Conservation (phyloP, 2,113 vertebrate species). For the Noturus placidus region DNA sequence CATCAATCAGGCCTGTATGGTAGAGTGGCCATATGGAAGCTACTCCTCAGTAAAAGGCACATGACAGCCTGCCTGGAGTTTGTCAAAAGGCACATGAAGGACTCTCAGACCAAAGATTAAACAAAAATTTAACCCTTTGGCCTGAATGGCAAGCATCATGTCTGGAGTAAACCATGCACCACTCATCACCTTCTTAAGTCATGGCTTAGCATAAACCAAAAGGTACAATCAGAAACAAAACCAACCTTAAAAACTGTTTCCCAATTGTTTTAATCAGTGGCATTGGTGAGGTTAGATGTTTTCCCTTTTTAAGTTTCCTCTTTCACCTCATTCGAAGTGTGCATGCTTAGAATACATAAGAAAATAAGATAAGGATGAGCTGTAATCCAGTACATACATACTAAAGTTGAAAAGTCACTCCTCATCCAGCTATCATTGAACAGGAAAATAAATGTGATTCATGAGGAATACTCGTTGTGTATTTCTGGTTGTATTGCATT, state of each 20-base stretch:
- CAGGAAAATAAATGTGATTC: constrained; percentile 27
- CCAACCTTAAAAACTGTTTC: background rate
- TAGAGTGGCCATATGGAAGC: too few species aligned
- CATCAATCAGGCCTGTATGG: too few species aligned
- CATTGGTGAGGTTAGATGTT: background rate
- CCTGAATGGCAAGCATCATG: too few species aligned
- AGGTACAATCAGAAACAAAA: background rate
- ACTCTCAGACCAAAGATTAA: too few species aligned
- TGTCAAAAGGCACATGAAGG: too few species aligned
- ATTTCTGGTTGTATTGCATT: background rate
- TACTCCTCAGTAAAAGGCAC: too few species aligned
- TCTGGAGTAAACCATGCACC: too few species aligned
- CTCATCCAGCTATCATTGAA: background rate
- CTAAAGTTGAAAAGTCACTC: background rate
- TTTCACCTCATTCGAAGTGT: background rate
- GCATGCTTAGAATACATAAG: background rate
- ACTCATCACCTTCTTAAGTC: too few species aligned
- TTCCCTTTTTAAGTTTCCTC: background rate
- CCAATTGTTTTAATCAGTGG: background rate
- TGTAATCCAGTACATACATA: background rate
- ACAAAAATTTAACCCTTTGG: too few species aligned
- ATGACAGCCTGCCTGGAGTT: too few species aligned
- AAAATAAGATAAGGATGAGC: background rate
- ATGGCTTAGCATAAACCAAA: background rate
- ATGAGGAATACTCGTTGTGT: background rate